Conservation (phyloP, 2,888 invertebrate species). For the Vanessa cardui region DNA sequence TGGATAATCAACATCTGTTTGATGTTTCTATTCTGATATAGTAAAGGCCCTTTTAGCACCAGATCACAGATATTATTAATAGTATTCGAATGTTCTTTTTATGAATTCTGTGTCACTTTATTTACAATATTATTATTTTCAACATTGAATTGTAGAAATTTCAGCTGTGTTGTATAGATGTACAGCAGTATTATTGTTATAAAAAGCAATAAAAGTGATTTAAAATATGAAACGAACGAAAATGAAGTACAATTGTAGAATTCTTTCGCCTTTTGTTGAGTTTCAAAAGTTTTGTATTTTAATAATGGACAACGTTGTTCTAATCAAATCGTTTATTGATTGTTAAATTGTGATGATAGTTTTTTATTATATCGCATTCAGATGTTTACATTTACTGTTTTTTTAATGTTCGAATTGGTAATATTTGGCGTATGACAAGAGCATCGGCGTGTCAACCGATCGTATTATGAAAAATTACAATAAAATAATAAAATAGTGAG, state of each 20-base stretch:
- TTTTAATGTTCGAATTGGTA: conserved; percentile 50
- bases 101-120: not conserved
- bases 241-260: conserved; percentile 33
- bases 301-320: conserved; percentile 56
- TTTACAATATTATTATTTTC: not conserved
- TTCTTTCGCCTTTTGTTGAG: conserved; percentile 31
- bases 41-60: no score
- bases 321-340: conserved; percentile 73
- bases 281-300: conserved; percentile 41
- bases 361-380: conserved; percentile 49
- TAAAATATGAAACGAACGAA: conserved; percentile 19
- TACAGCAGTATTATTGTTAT: not conserved
- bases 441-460: conserved; percentile 57
- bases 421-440: conserved; percentile 57
- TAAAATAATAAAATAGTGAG: conserved; percentile 81
- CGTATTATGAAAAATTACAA: conserved; percentile 81
- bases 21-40: no score
- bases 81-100: not conserved
- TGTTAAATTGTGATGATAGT: conserved; percentile 60
- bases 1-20: no score
- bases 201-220: conserved; percentile 25
- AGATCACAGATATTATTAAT: not conserved
- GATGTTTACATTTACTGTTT: conserved; percentile 49
- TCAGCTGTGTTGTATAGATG: not conserved
- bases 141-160: not conserved